Evolutionary conservation across 1,140 invertebrate species (phyloP), one percentile per base, ranked within the genome.

Genomic region (Ephestia elutella): DNA sequence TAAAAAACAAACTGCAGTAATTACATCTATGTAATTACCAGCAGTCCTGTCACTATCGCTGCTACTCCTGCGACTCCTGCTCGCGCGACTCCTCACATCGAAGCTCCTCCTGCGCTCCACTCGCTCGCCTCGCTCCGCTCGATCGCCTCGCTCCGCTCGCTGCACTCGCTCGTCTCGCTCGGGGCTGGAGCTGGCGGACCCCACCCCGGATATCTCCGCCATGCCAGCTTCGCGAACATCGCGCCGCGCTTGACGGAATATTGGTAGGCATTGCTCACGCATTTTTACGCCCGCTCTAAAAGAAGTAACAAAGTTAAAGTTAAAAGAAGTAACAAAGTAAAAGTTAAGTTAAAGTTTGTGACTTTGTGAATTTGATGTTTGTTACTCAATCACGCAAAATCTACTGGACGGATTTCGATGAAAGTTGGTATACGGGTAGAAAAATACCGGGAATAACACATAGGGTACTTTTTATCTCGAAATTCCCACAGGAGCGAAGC

Each of bases 281-380:
- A 98, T 94, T 73, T 94, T 95, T 0, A 96, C 89, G 13, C 95
- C 97, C 7, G 96, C 94, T 62, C 94, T 92, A 85, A 5, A 21
- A 53, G 49, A 66, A n/a, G n/a, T n/a, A n/a, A n/a, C n/a, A n/a
- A n/a, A n/a, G n/a, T n/a, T n/a, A n/a, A n/a, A n/a, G n/a, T n/a
- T n/a, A n/a, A n/a, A n/a, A n/a, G n/a, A n/a, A n/a, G n/a, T n/a
- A n/a, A n/a, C n/a, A n/a, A n/a, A n/a, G n/a, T n/a, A n/a, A n/a
- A n/a, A n/a, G n/a, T n/a, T n/a, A n/a, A n/a, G n/a, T n/a, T n/a
- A n/a, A n/a, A n/a, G n/a, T n/a, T n/a, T n/a, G n/a, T n/a, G n/a
- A n/a, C n/a, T n/a, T n/a, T n/a, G n/a, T n/a, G n/a, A n/a, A n/a
- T n/a, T n/a, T n/a, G n/a, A n/a, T n/a, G n/a, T n/a, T n/a, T n/a